Evolutionary conservation across 2,888 invertebrate genomes (phyloP), one percentile per base, ranked within the genome.

Genomic region (Phrixothrix hirtus): DNA sequence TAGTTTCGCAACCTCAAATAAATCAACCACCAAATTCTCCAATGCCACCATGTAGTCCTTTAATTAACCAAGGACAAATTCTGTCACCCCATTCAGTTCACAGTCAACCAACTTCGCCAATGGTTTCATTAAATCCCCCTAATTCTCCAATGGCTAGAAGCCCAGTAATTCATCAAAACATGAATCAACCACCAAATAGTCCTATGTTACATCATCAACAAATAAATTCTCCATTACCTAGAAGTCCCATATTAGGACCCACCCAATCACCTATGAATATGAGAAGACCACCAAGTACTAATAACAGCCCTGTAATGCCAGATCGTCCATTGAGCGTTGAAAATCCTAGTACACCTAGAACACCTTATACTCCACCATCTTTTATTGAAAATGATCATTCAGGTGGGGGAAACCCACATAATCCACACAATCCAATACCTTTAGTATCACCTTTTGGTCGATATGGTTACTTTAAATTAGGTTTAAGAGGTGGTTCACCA

Each of bases 401-500:
- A 10, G 79, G 81, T 7, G 81, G 80, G 1, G 81, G 81, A 6
- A 81, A 81, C 59, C 75, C 78, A 1, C 78, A 79, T 55, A 80
- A 80, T 65, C 81, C 82, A 5, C 74, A 77, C 32, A 83, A 81
- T 69, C 79, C 81, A 0, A 77, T 84, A 37, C 85, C 85, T 0
- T 65, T 81, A n/a, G 81, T 83, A 1, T 78, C 81, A 14, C 78
- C 79, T 46, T 83, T 83, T 64, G 79, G 79, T 1, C 77, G 83
- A 34, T 81, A 77, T 65, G 80, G 80, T 0, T 85, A 83, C 69
- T 78, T 81, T 60, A 83, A 82, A 64, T 76, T 83, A 1, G 88
- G 81, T 9, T 64, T 87, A 1, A 73, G 81, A 54, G 87, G 87
- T 13, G 87, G 87, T 2, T 81, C 86, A 0, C 85, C 86, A 1